Conservation (phyloP, 2,113 vertebrate species). For the Todiramphus chloris region DNA sequence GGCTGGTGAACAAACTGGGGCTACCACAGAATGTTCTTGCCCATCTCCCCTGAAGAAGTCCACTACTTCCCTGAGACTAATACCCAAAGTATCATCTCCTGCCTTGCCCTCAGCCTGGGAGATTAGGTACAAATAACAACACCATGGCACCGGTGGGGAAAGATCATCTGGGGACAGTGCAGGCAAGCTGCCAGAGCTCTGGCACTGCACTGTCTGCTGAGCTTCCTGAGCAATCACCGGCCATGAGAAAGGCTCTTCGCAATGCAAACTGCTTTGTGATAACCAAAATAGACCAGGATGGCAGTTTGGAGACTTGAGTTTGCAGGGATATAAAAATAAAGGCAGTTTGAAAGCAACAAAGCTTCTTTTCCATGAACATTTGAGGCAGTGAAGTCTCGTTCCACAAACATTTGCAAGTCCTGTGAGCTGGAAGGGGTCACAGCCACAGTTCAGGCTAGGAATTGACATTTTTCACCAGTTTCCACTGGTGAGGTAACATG, state of each 20-base stretch:
- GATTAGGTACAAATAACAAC: too few relatives aligned
- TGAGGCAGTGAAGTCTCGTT: not conserved
- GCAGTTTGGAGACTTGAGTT: not conserved
- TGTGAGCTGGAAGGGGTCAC: not conserved
- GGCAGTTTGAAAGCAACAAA: not conserved
- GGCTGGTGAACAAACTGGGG: not conserved
- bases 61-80: not conserved
- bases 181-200: not conserved
- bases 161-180: not conserved
- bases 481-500: rapidly evolving
- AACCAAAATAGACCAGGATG: not conserved
- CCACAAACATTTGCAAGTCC: not conserved
- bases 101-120: not conserved
- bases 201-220: not conserved
- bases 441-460: not conserved
- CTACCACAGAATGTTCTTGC: not conserved
- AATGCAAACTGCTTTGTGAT: not conserved
- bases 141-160: not conserved
- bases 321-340: not conserved
- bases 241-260: not conserved
- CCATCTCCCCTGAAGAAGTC: not conserved
- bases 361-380: rapidly evolving
- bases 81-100: not conserved
- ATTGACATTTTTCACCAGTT: rapidly evolving
- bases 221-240: not conserved